Evolutionary conservation across 2,797 vertebrate species (phyloP).

Genomic region (Glyptemys insculpta): DNA sequence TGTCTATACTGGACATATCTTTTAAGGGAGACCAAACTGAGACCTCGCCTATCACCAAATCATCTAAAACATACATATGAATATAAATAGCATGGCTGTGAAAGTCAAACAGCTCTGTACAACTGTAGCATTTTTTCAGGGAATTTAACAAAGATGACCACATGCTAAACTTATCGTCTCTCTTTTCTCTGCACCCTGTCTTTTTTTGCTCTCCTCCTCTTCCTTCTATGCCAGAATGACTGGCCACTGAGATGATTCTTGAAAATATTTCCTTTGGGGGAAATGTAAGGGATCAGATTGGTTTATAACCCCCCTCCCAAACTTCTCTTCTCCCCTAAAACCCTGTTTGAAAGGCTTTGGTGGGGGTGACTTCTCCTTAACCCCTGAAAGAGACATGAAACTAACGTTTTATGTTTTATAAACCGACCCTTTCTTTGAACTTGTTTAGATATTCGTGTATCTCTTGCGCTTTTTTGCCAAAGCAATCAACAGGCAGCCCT

Average conservation of each 20-base stretch:
- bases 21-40: background rate
- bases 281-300: background rate
- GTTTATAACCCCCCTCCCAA: background rate
- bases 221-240: background rate
- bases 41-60: background rate
- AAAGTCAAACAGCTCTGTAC: background rate
- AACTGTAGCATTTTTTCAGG: background rate
- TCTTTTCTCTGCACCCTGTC: background rate
- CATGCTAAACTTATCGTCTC: background rate
- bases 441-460: background rate
- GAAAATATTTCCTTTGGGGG: background rate
- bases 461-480: background rate
- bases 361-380: background rate
- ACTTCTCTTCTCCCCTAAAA: background rate
- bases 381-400: background rate
- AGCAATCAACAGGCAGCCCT: rapidly evolving
- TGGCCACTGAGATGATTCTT: background rate
- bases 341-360: background rate
- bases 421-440: background rate
- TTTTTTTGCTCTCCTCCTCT: background rate
- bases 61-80: background rate
- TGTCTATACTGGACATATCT: background rate
- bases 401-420: background rate
- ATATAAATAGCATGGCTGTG: background rate
- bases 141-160: background rate